Evolutionary conservation across 1,140 invertebrate species (phyloP).

Genomic region (Habropoda laboriosa): DNA sequence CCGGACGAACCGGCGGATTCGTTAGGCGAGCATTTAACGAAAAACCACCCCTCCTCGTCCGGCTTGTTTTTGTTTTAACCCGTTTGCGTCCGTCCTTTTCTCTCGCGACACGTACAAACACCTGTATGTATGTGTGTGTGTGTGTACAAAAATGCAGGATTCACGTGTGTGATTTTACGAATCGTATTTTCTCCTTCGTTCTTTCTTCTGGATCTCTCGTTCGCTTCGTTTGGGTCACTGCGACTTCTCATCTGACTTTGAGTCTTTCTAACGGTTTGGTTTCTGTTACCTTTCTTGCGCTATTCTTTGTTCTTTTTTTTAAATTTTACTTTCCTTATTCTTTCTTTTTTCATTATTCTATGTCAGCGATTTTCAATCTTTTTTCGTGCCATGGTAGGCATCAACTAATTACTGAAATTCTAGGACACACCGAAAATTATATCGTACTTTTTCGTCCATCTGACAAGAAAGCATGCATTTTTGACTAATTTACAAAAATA

Average conservation of each 20-base stretch:
- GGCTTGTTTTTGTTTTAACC: slow-evolving; percentile 29
- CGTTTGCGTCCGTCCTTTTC: neutral
- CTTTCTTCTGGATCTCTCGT: neutral
- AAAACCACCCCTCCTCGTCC: slow-evolving; percentile 39
- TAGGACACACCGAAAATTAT: too few relatives aligned
- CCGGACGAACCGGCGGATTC: slow-evolving; percentile 66
- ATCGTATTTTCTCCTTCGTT: slow-evolving; percentile 1
- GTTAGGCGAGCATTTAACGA: slow-evolving; percentile 72
- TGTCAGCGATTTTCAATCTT: too few relatives aligned
- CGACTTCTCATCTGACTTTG: neutral
- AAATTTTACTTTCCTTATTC: neutral
- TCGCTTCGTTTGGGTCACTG: neutral
- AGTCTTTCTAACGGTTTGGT: neutral
- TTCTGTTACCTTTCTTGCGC: neutral
- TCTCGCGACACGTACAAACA: slow-evolving; percentile 17
- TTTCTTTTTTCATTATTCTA: neutral
- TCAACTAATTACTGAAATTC: too few relatives aligned
- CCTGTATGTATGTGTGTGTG: slow-evolving; percentile 17
- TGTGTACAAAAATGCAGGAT: slow-evolving; percentile 26
- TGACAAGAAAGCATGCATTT: too few relatives aligned
- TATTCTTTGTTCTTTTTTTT: neutral
- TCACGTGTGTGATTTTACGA: slow-evolving; percentile 45
- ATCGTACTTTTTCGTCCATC: too few relatives aligned
- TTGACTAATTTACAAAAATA: too few relatives aligned
- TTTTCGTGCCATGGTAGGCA: too few relatives aligned